Evolutionary conservation across 2,888 invertebrate genomes (phyloP).

Genomic region (Teleiodes luculella): DNA sequence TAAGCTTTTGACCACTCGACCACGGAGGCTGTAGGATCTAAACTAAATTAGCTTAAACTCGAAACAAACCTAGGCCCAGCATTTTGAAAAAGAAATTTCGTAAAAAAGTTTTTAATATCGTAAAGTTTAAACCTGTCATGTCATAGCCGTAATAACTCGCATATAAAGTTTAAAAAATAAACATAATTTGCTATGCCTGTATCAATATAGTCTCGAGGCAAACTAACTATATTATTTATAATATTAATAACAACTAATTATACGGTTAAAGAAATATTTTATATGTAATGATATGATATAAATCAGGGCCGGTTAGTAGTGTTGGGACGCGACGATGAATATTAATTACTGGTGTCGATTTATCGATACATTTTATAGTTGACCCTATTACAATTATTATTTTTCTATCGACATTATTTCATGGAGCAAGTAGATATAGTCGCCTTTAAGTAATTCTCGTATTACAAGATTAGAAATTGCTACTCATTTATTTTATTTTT

Average conservation of each 20-base stretch:
- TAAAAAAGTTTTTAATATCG: too few species aligned
- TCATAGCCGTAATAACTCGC: not conserved
- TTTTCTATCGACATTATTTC: too few species aligned
- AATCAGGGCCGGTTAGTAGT: constrained; percentile 62
- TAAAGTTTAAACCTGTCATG: not conserved
- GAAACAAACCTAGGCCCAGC: too few species aligned
- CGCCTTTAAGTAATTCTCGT: too few species aligned
- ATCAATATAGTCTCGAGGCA: constrained; percentile 41
- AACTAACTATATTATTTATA: constrained; percentile 64
- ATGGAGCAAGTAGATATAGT: too few species aligned
- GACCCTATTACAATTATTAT: too few species aligned
- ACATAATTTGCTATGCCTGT: constrained; percentile 42
- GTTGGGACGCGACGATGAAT: constrained; percentile 39
- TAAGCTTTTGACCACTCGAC: too few species aligned
- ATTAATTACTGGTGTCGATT: constrained; percentile 11
- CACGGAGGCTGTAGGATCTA: too few species aligned
- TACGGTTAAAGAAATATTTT: constrained; percentile 77
- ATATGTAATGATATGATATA: constrained; percentile 77
- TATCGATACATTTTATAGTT: constrained; percentile 1
- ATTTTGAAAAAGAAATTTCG: too few species aligned
- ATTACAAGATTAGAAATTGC: too few species aligned
- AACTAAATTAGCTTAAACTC: too few species aligned
- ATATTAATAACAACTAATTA: constrained; percentile 78
- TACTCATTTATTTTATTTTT: too few species aligned
- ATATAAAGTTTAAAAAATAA: constrained; percentile 25